These are phyloP conservation scores for Sarotherodon lohbergeri DNA, from an alignment of 2,113 vertebrate genomes.

Conservation along the genomic window DNA sequence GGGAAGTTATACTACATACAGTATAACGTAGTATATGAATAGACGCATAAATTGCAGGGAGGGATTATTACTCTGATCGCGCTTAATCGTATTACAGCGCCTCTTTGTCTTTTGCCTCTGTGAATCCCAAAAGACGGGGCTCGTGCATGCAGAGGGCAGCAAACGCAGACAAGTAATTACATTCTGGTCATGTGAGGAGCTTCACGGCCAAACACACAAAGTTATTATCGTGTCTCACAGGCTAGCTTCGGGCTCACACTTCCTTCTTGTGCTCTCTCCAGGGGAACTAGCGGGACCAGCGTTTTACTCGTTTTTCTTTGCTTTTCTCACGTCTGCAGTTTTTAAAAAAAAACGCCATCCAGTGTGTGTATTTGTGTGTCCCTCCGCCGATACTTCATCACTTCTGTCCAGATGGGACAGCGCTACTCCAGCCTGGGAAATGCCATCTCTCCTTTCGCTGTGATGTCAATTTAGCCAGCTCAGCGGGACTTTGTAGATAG, in stretches of 20 bases:
- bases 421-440: not conserved
- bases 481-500: not conserved
- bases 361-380: not conserved
- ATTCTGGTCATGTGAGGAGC: conserved; percentile 41
- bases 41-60: not conserved
- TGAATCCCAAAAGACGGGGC: conserved; percentile 1
- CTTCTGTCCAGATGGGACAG: not conserved
- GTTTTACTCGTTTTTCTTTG: not conserved
- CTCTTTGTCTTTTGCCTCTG: not conserved
- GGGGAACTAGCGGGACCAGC: not conserved
- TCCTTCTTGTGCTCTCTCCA: not conserved
- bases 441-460: not conserved
- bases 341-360: not conserved
- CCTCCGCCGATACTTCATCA: not conserved
- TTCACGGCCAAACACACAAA: conserved; percentile 3
- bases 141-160: not conserved
- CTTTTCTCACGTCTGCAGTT: not conserved
- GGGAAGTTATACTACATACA: not conserved
- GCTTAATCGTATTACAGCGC: conserved; percentile 1
- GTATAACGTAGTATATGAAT: not conserved
- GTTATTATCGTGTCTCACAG: conserved; percentile 21
- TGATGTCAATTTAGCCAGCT: not conserved
- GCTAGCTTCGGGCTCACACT: not conserved
- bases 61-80: not conserved
- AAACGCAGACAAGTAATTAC: conserved; percentile 16